phyloP scores from a whole-genome alignment of 2,888 invertebrate genomes.

The Agrilus cyanescens region DNA sequence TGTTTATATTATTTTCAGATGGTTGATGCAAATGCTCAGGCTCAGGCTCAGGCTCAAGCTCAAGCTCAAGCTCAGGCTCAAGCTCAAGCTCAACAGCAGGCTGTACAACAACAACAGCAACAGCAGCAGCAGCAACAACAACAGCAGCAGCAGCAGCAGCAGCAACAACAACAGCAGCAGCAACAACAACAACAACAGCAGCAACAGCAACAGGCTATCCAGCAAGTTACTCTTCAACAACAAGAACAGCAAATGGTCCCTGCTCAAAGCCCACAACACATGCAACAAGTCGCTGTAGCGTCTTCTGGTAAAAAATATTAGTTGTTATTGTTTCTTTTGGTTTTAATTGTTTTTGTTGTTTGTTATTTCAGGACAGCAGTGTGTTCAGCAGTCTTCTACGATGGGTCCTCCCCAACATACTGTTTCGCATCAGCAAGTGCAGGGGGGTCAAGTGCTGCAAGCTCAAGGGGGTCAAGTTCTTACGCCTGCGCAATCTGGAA shows the following conservation, averaged over 20 bases:
- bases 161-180: conserved; percentile 39
- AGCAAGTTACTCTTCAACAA: conserved; percentile 43
- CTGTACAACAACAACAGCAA: conserved; percentile 24
- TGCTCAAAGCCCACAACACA: conserved; percentile 37
- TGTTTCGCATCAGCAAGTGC: conserved; percentile 40
- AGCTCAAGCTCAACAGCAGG: conserved; percentile 23
- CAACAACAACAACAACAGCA: conserved; percentile 39
- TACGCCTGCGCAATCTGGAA: conserved; percentile 30
- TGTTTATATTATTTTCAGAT: conserved; percentile 16
- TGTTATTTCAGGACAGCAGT: conserved; percentile 24
- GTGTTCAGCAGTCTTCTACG: conserved; percentile 28
- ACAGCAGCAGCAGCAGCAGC: conserved; percentile 36
- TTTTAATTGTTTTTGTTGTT: background rate
- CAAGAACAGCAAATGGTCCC: conserved; percentile 37
- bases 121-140: conserved; percentile 36
- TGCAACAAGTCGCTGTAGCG: conserved; percentile 32
- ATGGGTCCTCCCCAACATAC: conserved; percentile 35
- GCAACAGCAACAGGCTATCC: conserved; percentile 44
- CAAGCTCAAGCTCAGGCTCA: conserved; percentile 23
- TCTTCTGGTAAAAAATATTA: conserved; percentile 22
- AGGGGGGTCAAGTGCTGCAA: conserved; percentile 36
- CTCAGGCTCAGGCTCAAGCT: conserved; percentile 29
- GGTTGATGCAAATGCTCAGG: conserved; percentile 29
- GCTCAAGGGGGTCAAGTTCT: conserved; percentile 36
- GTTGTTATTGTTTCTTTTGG: background rate